Conservation (phyloP, 2,113 vertebrate genomes). For the Narcine bancroftii region DNA sequence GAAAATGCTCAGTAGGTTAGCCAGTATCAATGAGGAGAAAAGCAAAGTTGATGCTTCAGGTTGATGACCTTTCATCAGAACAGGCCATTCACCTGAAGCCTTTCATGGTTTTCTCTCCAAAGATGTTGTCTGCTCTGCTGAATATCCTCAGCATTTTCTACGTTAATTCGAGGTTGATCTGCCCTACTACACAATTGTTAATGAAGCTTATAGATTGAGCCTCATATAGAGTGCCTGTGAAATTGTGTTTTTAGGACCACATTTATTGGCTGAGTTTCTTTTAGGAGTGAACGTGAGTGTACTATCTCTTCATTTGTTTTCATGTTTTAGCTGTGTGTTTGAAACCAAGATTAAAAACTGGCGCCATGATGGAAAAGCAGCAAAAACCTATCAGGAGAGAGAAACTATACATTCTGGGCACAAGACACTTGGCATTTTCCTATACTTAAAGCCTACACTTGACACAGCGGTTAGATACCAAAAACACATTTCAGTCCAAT, state of each 20-base stretch:
- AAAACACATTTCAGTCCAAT: neutral
- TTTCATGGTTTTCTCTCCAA: no score
- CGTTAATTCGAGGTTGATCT: no score
- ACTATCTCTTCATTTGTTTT: neutral
- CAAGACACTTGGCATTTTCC: neutral
- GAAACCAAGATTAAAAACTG: neutral
- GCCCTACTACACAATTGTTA: neutral
- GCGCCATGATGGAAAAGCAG: neutral
- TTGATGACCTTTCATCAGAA: no score
- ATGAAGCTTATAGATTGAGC: neutral
- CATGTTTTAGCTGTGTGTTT: neutral
- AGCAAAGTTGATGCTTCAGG: no score
- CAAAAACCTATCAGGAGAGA: neutral
- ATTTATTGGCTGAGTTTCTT: neutral
- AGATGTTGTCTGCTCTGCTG: no score
- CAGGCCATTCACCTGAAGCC: no score
- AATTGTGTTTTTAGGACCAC: neutral
- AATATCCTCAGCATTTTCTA: no score
- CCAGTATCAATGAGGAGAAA: no score
- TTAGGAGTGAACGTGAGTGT: neutral
- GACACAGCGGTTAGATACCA: neutral
- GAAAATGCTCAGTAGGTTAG: no score
- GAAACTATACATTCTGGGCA: neutral
- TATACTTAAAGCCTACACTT: constrained; percentile 15
- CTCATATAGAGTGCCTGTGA: neutral